phyloP scores from a whole-genome alignment of 2,113 vertebrate genomes.

The Xyliphius kryptos region DNA sequence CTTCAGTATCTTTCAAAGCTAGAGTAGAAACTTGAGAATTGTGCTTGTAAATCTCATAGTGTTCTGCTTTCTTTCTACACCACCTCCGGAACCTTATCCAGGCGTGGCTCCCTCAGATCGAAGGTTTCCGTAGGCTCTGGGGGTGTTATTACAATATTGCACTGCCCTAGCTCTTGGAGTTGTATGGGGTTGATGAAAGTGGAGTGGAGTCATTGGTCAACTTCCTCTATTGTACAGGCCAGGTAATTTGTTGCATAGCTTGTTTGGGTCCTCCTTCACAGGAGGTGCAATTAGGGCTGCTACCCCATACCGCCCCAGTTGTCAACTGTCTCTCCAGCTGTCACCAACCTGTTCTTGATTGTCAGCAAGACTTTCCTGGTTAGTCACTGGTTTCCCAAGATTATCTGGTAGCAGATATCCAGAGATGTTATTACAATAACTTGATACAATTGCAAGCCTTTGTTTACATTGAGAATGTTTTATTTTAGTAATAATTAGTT shows the following conservation, averaged over 20 bases:
- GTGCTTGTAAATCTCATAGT: too few species aligned
- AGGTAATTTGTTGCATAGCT: neutral
- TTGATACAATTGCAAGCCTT: too few species aligned
- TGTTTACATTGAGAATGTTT: too few species aligned
- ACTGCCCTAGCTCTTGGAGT: slow-evolving; percentile 4
- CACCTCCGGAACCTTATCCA: neutral
- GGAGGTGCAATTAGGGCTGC: neutral
- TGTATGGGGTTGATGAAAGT: neutral
- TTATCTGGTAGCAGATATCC: too few species aligned
- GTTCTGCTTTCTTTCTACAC: neutral
- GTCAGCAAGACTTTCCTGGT: neutral
- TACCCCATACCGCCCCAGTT: neutral
- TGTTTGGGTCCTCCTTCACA: neutral
- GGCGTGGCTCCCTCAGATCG: neutral
- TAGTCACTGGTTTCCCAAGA: neutral
- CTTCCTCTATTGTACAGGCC: too few species aligned
- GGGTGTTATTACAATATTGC: neutral
- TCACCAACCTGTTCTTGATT: neutral
- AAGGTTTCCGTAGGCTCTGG: neutral
- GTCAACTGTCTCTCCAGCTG: neutral
- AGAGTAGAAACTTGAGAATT: too few species aligned
- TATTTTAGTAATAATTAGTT: too few species aligned
- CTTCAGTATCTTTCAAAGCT: too few species aligned
- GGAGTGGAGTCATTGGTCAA: neutral
- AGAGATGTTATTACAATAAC: too few species aligned